A percentile compares a stretch with the other conserved stretches of the same genome.
Conservation (phyloP, 2,113 vertebrate species). For the Phodopus roborovskii region DNA sequence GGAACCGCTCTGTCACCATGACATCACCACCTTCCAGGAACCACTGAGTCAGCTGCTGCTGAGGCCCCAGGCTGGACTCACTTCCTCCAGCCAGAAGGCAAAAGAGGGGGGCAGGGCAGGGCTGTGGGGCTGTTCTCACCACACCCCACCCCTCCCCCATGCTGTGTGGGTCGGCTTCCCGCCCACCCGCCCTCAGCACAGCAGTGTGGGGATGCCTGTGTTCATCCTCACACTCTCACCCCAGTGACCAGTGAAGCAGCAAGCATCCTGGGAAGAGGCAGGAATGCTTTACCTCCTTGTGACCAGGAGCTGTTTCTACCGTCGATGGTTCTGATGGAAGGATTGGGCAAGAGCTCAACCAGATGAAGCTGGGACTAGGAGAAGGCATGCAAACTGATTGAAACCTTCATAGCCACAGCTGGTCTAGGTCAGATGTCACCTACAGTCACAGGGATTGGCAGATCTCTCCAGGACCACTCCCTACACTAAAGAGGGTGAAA, state of each 20-base stretch:
- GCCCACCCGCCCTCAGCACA: neutral
- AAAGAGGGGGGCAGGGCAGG: too few relatives aligned
- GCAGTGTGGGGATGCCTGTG: accelerated
- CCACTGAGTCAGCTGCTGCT: slow-evolving; percentile 67
- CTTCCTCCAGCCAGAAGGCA: slow-evolving; percentile 66
- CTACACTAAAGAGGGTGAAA: neutral
- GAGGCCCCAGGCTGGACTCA: slow-evolving; percentile 54
- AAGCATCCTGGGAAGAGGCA: neutral
- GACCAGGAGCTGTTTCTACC: neutral
- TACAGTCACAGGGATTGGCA: neutral
- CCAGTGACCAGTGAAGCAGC: neutral
- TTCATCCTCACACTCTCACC: neutral
- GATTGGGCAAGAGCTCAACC: neutral
- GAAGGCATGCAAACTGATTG: neutral
- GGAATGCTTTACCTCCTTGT: neutral
- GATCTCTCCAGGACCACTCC: neutral
- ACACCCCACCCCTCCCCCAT: too few relatives aligned
- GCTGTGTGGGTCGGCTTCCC: neutral
- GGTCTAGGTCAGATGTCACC: too few relatives aligned
- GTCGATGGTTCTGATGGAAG: neutral
- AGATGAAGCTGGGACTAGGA: neutral
- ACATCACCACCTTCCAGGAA: slow-evolving; percentile 76
- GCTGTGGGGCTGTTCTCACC: neutral
- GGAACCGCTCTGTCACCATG: slow-evolving; percentile 46
- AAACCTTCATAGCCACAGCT: neutral